A percentile compares a stretch with the other conserved stretches of the same genome.
Evolutionary conservation across 2,888 invertebrate species (phyloP).

Genomic region (Leistus spinibarbis): DNA sequence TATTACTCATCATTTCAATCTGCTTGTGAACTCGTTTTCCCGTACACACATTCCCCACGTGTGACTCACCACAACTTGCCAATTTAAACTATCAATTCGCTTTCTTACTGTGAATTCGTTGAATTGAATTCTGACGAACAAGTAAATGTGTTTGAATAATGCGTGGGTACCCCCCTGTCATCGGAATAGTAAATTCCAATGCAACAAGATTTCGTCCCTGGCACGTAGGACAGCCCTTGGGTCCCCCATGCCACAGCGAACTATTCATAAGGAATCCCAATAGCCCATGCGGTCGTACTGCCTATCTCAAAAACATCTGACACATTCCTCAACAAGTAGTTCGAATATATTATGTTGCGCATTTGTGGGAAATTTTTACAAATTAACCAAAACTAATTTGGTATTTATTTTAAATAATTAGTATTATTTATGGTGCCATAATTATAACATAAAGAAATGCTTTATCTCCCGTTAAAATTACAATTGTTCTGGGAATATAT

Average conservation of each 20-base stretch:
- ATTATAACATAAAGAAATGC: not conserved
- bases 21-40: not conserved
- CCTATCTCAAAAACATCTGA: conserved; percentile 7
- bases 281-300: not conserved
- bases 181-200: not conserved
- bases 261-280: conserved; percentile 17
- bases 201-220: conserved; percentile 1
- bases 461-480: not conserved
- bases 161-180: not conserved
- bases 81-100: not conserved
- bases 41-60: not conserved
- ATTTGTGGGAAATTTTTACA: not conserved
- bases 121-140: not conserved
- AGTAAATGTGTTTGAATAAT: not conserved
- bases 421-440: not conserved
- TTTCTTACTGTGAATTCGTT: not conserved
- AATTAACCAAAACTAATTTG: not conserved
- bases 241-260: conserved; percentile 5
- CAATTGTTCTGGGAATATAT: not conserved
- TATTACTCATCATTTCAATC: not conserved
- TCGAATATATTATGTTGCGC: not conserved
- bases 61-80: not conserved
- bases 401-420: no score
- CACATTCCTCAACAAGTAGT: not conserved
- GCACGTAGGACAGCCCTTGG: not conserved